Conservation (phyloP, 2,113 vertebrate species). For the Rhinogobius similis region DNA sequence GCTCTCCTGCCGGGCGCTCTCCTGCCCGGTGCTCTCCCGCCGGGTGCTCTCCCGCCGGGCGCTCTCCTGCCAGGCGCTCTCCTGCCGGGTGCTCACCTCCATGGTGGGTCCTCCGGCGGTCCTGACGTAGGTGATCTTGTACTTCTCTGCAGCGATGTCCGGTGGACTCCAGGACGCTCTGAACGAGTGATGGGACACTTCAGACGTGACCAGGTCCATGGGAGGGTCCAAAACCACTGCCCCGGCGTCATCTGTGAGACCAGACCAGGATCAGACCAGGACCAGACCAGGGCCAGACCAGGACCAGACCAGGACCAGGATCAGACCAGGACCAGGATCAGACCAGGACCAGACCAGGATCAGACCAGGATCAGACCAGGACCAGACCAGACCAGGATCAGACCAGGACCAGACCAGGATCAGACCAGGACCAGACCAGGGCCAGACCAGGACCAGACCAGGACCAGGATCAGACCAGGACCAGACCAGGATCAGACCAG, state of each 20-base stretch:
- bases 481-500: too few relatives aligned
- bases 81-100: conserved; percentile 75
- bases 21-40: too few relatives aligned
- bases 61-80: too few relatives aligned
- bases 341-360: background rate
- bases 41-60: too few relatives aligned
- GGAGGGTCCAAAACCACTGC: conserved; percentile 63
- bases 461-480: too few relatives aligned
- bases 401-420: background rate
- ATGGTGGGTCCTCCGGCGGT: conserved; percentile 80
- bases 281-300: background rate
- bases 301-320: background rate
- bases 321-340: background rate
- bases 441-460: too few relatives aligned
- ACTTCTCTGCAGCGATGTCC: conserved; percentile 84
- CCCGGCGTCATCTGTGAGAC: conserved; percentile 32
- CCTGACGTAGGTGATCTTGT: conserved; percentile 84
- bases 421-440: background rate
- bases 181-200: conserved; percentile 88
- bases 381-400: background rate
- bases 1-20: too few relatives aligned
- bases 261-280: background rate
- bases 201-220: conserved; percentile 87
- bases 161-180: conserved; percentile 88
- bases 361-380: background rate